phyloP scores from a whole-genome alignment of 2,113 vertebrate genomes.

The Pseudopodoces humilis region DNA sequence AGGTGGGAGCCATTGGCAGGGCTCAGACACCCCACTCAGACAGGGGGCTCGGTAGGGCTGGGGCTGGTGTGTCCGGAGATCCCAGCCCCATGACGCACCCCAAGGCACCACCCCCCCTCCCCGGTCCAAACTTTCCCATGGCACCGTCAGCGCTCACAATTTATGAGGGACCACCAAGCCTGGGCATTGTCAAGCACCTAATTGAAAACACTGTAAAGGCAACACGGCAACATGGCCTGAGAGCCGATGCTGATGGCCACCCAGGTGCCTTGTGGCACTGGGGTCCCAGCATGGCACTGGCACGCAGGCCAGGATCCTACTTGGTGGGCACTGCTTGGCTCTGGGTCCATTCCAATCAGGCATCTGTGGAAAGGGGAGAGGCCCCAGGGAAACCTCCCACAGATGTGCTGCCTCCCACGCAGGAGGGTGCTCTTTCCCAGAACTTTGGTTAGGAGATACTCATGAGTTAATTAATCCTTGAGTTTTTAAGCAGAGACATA shows the following conservation, averaged over 20 bases:
- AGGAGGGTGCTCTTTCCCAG: conserved; percentile 57
- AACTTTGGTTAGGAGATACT: conserved; percentile 44
- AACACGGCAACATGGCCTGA: not conserved
- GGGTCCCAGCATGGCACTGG: not conserved
- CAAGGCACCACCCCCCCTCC: not conserved
- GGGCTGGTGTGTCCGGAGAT: not conserved
- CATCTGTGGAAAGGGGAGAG: not conserved
- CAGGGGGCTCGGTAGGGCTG: rapidly evolving
- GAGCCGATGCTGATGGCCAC: not conserved
- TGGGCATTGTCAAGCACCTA: conserved; percentile 38
- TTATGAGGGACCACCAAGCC: conserved; percentile 2
- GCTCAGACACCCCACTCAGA: not conserved
- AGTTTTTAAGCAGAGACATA: conserved; percentile 68
- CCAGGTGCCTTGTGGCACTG: not conserved
- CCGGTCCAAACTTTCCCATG: not conserved
- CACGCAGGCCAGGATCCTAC: rapidly evolving
- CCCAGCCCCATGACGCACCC: rapidly evolving
- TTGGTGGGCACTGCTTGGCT: not conserved
- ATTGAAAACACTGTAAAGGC: conserved; percentile 31
- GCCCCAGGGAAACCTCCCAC: not conserved
- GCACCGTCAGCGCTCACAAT: not conserved
- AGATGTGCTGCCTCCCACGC: not conserved
- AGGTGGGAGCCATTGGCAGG: not conserved
- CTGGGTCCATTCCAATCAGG: rapidly evolving
- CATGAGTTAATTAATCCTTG: conserved; percentile 68